Evolutionary conservation across 2,113 vertebrate species (phyloP), one percentile per base, ranked within the genome.

Genomic region (Leptocoma aspasia): DNA sequence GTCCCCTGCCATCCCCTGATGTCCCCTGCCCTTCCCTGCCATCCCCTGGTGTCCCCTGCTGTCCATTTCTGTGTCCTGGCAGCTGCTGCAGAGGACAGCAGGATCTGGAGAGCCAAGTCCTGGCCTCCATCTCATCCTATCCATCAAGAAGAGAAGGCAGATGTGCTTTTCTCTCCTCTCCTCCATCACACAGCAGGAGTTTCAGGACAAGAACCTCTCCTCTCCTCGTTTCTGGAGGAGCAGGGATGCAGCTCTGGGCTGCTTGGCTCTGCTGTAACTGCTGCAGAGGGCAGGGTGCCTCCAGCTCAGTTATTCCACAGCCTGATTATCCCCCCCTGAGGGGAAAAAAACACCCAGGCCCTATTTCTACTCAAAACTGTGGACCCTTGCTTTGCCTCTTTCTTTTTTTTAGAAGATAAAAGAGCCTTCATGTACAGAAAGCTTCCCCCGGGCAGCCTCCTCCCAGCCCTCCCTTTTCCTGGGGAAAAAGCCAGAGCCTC

Each of bases 321-420:
- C 90, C 85, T 85, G 56, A 75, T 89, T 78, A 56, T 33, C 90
- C 49, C 85, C 44, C 70, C 77, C 70, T 35, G 47, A 84, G 66
- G 82, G 13, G 3, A 49, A 64, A 54, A 65, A 17, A 69, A 30
- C 50, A 49, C 1, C 0, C n/a, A 87, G 49, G 70, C 47, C 54
- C 44, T 53, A 13, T 49, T 93, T 88, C 88, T 70, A 24, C 59
- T 93, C 79, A 54, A 72, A 41, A 76, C n/a, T 22, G 21, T 69
- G 45, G 45, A 53, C 17, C 69, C 33, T 31, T 12, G 2, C 28
- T 77, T 89, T 21, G 19, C 18, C 24, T 54, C 47, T 82, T 81
- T 57, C 11, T 13, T 37, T 31, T 42, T 82, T n/a, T 33, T 4
- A 28, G 22, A n/a, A 77, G 88, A 77, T 57, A 21, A 95, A 95